Evolutionary conservation across 2,113 vertebrate genomes (phyloP).

Genomic region (Parotia lawesii): DNA sequence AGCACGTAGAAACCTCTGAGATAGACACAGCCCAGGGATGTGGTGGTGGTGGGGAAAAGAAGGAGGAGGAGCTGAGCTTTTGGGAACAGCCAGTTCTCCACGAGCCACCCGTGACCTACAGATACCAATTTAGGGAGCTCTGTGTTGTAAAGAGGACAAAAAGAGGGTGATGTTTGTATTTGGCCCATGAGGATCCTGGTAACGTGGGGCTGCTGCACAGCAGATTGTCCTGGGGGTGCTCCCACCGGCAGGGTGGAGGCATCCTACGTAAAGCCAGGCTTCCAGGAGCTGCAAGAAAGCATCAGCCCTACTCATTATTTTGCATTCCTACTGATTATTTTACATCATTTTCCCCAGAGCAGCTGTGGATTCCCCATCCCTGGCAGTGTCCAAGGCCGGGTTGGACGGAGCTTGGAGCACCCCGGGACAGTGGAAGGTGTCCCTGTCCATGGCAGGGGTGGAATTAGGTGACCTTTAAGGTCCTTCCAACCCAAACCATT

Average conservation of each 20-base stretch:
- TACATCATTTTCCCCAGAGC: background rate
- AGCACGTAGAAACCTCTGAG: background rate
- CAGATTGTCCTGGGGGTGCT: background rate
- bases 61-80: background rate
- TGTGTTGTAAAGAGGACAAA: background rate
- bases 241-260: background rate
- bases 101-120: background rate
- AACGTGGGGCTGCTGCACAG: background rate
- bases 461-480: background rate
- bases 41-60: background rate
- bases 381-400: background rate
- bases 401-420: background rate
- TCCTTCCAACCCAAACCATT: background rate
- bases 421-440: background rate
- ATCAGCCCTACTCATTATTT: background rate
- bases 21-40: background rate
- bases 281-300: background rate
- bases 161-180: background rate
- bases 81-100: background rate
- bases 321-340: background rate
- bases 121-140: background rate
- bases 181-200: accelerated
- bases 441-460: background rate
- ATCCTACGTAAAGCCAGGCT: background rate
- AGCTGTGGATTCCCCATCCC: background rate